A percentile compares a stretch with the other conserved stretches of the same genome.
These are phyloP conservation scores for Allophyes oxyacanthae DNA, from an alignment of 2,888 invertebrate genomes.

Conservation along the genomic window DNA sequence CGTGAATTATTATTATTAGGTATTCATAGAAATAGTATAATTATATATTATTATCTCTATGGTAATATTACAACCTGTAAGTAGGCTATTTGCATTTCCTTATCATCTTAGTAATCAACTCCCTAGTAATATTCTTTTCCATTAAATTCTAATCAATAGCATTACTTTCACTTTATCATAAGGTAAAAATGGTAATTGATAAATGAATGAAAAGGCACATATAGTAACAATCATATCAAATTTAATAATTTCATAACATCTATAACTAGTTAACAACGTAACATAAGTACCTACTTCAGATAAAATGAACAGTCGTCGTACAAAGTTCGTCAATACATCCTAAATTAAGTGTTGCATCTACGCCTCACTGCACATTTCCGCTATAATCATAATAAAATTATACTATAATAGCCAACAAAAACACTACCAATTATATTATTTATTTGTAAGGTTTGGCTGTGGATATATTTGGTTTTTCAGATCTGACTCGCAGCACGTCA, in stretches of 20 bases:
- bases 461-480: slow-evolving; percentile 64
- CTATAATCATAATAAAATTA: slow-evolving; percentile 38
- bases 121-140: too few species aligned
- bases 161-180: too few species aligned
- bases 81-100: too few species aligned
- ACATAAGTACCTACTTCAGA: slow-evolving; percentile 62
- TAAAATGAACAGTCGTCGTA: slow-evolving; percentile 62
- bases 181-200: too few species aligned
- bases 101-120: too few species aligned
- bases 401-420: slow-evolving; percentile 56
- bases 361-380: slow-evolving; percentile 38
- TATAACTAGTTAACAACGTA: slow-evolving; percentile 87
- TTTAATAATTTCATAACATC: slow-evolving; percentile 69
- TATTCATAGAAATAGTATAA: too few species aligned
- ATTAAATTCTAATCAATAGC: too few species aligned
- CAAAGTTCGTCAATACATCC: slow-evolving; percentile 50
- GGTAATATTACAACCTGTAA: too few species aligned
- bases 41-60: too few species aligned
- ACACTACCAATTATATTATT: slow-evolving; percentile 55
- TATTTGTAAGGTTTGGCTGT: slow-evolving; percentile 52
- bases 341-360: slow-evolving; percentile 37
- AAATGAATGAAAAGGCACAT: slow-evolving; percentile 27
- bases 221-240: slow-evolving; percentile 59
- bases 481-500: slow-evolving; percentile 60
- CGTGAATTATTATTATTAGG: too few species aligned